A percentile compares a stretch with the other conserved stretches of the same genome.
Conservation (phyloP, 2,113 vertebrate species). For the Cryptomyrus ogoouensis region DNA sequence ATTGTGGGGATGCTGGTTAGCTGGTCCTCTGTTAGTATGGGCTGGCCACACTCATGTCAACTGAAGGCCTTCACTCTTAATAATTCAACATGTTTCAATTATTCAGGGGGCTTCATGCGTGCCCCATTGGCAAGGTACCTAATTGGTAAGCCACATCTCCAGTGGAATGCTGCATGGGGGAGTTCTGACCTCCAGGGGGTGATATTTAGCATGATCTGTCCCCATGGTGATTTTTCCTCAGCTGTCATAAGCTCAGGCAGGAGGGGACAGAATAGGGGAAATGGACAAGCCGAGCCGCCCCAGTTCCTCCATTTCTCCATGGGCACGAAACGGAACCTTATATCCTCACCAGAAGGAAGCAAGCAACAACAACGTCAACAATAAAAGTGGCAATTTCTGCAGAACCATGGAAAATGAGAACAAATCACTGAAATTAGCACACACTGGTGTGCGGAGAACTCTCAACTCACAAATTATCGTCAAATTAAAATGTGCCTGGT, state of each 20-base stretch:
- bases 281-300: neutral
- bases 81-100: slow-evolving; percentile 6
- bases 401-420: slow-evolving; percentile 25
- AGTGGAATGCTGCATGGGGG: neutral
- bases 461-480: slow-evolving; percentile 19
- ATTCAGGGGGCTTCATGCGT: neutral
- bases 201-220: neutral
- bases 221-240: neutral
- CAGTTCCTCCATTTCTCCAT: neutral
- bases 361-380: slow-evolving; percentile 25
- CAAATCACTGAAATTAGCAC: slow-evolving; percentile 34
- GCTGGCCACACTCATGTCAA: neutral
- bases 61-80: neutral
- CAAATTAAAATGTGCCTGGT: slow-evolving; percentile 29
- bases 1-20: no score
- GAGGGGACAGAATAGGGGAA: neutral
- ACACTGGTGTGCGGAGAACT: slow-evolving; percentile 23
- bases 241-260: neutral
- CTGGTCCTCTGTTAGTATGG: neutral
- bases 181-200: neutral
- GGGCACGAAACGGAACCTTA: neutral
- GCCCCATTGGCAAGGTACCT: neutral
- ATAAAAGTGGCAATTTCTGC: slow-evolving; percentile 25
- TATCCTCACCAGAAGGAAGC: neutral
- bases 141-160: neutral